phyloP scores from a whole-genome alignment of 2,888 invertebrate species.

The Nemoura dubitans region DNA sequence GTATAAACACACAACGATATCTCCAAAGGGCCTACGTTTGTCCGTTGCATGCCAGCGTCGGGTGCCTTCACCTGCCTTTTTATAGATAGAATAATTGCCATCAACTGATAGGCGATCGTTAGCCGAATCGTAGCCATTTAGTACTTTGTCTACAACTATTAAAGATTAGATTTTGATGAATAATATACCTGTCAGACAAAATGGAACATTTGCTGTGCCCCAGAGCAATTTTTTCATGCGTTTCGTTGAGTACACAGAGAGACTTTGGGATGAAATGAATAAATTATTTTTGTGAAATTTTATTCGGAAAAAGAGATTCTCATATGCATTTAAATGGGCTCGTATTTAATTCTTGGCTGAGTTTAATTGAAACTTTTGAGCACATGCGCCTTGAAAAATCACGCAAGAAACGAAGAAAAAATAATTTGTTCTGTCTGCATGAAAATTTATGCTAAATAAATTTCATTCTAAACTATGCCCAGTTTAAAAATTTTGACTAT shows the following conservation, averaged over 20 bases:
- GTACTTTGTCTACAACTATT: background rate
- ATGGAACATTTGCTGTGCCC: background rate
- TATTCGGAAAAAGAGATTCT: background rate
- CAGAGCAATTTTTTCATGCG: background rate
- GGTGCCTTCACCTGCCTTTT: conserved; percentile 7
- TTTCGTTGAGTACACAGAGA: background rate
- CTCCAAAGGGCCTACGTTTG: background rate
- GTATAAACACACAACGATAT: background rate
- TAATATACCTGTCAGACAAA: conserved; percentile 15
- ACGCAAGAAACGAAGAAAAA: background rate
- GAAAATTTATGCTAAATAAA: background rate
- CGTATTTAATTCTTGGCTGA: background rate
- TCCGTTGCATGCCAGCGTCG: background rate
- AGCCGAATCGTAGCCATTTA: conserved; percentile 22
- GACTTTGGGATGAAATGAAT: background rate
- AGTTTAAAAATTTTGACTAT: background rate
- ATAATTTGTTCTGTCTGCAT: background rate
- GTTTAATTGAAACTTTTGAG: background rate
- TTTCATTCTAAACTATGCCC: background rate
- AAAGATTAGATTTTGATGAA: conserved; percentile 8
- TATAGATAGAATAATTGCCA: conserved; percentile 30
- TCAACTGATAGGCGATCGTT: conserved; percentile 28
- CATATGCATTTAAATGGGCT: background rate
- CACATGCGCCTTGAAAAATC: background rate
- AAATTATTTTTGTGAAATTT: conserved; percentile 5